phyloP scores from a whole-genome alignment of 2,113 vertebrate genomes.

The Mormyrus lacerda region DNA sequence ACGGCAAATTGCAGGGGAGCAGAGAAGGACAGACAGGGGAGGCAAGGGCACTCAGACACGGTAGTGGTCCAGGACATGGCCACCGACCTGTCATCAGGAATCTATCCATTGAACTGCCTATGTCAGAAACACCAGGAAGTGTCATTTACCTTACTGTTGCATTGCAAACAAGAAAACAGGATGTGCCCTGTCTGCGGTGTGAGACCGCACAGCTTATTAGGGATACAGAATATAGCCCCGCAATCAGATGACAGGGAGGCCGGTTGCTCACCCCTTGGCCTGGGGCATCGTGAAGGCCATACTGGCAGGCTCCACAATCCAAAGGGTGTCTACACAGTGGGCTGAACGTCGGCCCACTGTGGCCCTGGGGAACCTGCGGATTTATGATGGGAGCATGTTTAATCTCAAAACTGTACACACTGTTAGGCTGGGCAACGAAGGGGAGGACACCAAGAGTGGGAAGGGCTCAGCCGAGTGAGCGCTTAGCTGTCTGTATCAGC shows the following conservation, averaged over 20 bases:
- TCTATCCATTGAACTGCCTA: neutral
- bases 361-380: neutral
- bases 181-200: neutral
- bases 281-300: slow-evolving; percentile 35
- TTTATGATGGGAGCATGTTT: neutral
- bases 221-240: neutral
- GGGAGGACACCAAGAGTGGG: no score
- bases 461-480: neutral
- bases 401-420: no score
- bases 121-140: neutral
- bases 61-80: neutral
- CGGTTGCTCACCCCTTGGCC: slow-evolving; percentile 49
- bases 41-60: neutral
- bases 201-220: neutral
- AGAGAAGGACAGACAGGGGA: neutral
- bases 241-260: neutral
- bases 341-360: slow-evolving; percentile 26
- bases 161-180: neutral
- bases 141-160: neutral
- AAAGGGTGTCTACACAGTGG: slow-evolving; percentile 43
- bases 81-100: neutral
- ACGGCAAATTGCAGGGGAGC: neutral
- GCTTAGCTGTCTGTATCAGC: neutral
- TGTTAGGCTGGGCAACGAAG: no score
- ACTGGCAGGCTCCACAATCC: slow-evolving; percentile 59